Base-by-base conservation (phyloP, 2,113 vertebrate genomes). In the Chaenogobius annularis region DNA sequence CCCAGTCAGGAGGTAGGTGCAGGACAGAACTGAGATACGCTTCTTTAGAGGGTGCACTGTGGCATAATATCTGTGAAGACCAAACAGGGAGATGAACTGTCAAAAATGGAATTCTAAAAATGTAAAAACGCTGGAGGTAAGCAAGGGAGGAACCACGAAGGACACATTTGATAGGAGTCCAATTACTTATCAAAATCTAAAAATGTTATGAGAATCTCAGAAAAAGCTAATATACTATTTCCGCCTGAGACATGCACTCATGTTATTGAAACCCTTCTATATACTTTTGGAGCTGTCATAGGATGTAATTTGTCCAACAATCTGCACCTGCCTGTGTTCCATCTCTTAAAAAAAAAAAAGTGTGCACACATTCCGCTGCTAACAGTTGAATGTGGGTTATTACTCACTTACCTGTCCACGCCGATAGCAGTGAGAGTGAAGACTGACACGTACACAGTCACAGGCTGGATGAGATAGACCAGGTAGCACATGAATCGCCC, bases 371-470 rank as follows among this genome's bases (percentile, higher is more conserved):
- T 31, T 59, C 31, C 15, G 11, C 23, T 26, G 56, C 23, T 15
- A 63, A 43, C 9, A 59, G 13, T 20, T 63, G 12, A 67, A 1
- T 68, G 44, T 12, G 17, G 22, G 23, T 64, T 15, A 23, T 66
- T 3, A n/a, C 31, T 14, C 13, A 63, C 90, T 83, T 79, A 96
- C 95, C 95, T 94, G 89, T 96, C 95, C n/a, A 96, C 94, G 0
- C 94, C 95, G 0, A 96, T 96, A 44, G 94, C 95, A 0, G 94
- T 96, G 46, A 96, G 92, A 0, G 95, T 96, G 92, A 96, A 96
- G 68, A 96, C 95, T 0, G 95, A 96, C 78, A 96, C 95, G 0
- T 96, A 96, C 23, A 96, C 95, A 0, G 95, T 96, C 83, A 96
- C 92, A 0, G 95, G 95, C 88, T 96, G 95, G 87, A 95, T 94